Percentiles rank a stretch among this genome's conserved stretches.
Conservation (phyloP, 1,140 invertebrate species). For the Pomacea maculata region DNA sequence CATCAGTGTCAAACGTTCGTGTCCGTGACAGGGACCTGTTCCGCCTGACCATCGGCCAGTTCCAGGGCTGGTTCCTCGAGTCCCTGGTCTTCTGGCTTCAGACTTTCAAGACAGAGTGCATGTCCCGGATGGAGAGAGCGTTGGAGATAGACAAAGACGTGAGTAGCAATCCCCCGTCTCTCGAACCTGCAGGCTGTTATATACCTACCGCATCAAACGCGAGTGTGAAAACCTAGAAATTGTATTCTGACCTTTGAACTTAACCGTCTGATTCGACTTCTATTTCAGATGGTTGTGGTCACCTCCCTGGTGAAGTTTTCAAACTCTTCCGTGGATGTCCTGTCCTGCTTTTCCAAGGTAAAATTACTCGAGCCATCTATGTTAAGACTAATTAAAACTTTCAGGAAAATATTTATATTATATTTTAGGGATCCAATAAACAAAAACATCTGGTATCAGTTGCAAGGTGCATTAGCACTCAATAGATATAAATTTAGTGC, state of each 20-base stretch:
- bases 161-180: no score
- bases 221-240: not conserved
- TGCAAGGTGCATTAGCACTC: no score
- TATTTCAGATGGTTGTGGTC: constrained; percentile 67
- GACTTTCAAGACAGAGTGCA: constrained; percentile 84
- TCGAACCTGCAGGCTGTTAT: no score
- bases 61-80: constrained; percentile 86
- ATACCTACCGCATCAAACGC: not conserved
- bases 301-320: constrained; percentile 88
- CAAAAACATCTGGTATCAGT: no score
- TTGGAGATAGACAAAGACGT: constrained; percentile 82
- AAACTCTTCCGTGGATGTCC: constrained; percentile 89
- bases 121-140: constrained; percentile 85
- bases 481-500: no score
- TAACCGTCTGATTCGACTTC: not conserved
- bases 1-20: not conserved
- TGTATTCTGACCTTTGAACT: not conserved
- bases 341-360: constrained; percentile 90
- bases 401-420: no score
- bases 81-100: constrained; percentile 87
- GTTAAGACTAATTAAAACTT: no score
- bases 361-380: not conserved
- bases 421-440: no score
- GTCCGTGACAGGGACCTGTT: constrained; percentile 69
- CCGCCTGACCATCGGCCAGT: constrained; percentile 74